These are phyloP conservation scores for Monomorium pharaonis DNA, from an alignment of 1,140 invertebrate species.

Conservation along the genomic window DNA sequence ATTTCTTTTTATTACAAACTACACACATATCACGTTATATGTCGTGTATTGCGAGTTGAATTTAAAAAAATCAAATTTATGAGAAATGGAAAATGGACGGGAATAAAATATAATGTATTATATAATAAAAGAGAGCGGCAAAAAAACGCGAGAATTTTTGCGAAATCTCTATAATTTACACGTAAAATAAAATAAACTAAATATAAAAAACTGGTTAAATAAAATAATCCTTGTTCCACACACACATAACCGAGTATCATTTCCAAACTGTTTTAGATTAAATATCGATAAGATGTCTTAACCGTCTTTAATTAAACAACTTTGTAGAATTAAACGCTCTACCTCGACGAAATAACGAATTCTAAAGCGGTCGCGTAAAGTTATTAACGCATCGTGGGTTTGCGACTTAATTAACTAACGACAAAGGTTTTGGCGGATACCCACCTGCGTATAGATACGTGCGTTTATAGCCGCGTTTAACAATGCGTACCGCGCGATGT, in stretches of 20 bases:
- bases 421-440: conserved; percentile 61
- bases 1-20: neutral
- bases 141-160: conserved; percentile 17
- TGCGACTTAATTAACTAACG: conserved; percentile 65
- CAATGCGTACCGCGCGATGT: conserved; percentile 56
- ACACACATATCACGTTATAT: neutral
- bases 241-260: conserved; percentile 2
- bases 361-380: conserved; percentile 35
- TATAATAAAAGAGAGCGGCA: neutral
- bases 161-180: conserved; percentile 24
- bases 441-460: neutral
- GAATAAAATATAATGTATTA: conserved; percentile 20
- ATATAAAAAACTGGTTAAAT: neutral
- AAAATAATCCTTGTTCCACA: neutral
- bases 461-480: conserved; percentile 48
- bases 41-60: neutral
- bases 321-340: neutral
- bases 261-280: neutral
- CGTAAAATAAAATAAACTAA: neutral
- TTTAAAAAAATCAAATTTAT: conserved; percentile 39
- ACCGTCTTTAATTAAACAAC: conserved; percentile 28
- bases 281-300: conserved; percentile 16
- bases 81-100: neutral
- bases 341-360: conserved; percentile 26
- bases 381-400: conserved; percentile 59